Base-by-base conservation (phyloP, 2,113 vertebrate genomes). In the Scomber colias region DNA sequence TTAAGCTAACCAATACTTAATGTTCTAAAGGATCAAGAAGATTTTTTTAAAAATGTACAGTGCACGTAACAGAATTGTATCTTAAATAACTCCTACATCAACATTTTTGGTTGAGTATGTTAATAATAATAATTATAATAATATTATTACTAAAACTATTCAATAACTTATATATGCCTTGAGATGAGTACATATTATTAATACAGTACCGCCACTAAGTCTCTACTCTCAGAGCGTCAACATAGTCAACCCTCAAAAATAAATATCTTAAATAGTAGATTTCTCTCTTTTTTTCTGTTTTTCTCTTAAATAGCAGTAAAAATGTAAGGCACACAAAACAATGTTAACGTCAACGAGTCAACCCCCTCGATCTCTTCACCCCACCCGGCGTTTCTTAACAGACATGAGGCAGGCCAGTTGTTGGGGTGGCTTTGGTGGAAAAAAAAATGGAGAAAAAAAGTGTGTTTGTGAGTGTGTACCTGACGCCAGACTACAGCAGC, bases 171-270 rank as follows among this genome's bases (percentile, higher is more conserved):
- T 94, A 91, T 94, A 95, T 97, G 96, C 96, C 97, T 97, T 99
- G 98, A 99, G 98, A 99, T 99, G 98, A 99, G 97, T 97, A 99
- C 97, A 98, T 98, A 96, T 91, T 97, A 96, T 91, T 93, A 96
- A 97, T 97, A 98, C 96, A 98, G 96, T 98, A 97, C 97, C 95
- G 95, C 96, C 95, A 95, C 97, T 96, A 98, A 97, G 96, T 97
- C 84, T 87, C 95, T 96, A 96, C 95, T 95, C 96, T 97, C 94
- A 96, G 97, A 97, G 96, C 88, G 94, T 90, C 95, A 96, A 96
- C 95, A 96, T 96, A 94, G 96, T 97, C 96, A 96, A 97, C 95
- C 96, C 95, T 96, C 95, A 97, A 97, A 91, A 98, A 99, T 99
- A 99, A 99, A 99, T 99, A 99, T 95, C 85, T 97, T 95, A 95